Base-by-base conservation (phyloP, 2,113 vertebrate genomes). In the Nibea albiflora region DNA sequence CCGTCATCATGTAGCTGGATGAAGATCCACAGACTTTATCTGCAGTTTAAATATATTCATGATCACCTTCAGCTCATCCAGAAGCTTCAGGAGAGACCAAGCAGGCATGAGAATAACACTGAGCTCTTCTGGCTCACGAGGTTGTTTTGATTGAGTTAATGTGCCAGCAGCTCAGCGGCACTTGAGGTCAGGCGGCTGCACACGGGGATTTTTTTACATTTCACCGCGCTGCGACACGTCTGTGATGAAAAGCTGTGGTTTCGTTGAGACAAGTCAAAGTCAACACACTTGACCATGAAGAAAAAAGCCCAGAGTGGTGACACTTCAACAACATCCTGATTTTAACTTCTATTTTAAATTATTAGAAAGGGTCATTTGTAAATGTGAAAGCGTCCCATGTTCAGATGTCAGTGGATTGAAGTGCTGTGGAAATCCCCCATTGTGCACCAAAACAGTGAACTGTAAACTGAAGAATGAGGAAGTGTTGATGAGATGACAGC, bases 221-320 rank as follows among this genome's bases (percentile, higher is more conserved):
- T 11, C 44, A 35, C 5, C 20, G 26, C 4, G 1, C 5, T 24
- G 20, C 4, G 3, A 49, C 35, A 17, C 3, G 12, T 20, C 24
- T 35, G 44, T 24, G 69, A 42, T 19, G 42, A 28, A 70, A 85
- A 26, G 15, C 4, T 16, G 42, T 0, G 4, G 10, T 47, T 74
- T 53, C 49, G 11, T 11, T 24, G 9, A 10, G 10, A 31, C 2
- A 8, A 2, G 2, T 22, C 1, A 42, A 28, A 78, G 47, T 35
- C 1, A 5, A 31, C 14, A 12, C 2, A 0, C 15, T 47, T 20
- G 9, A 39, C 3, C 15, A 49, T 2, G 22, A 56, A 12, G 14
- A 31, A 72, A 52, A 82, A 83, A 83, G 1, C 16, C 76, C 65
- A 20, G 9, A 47, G 15, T 75, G 68, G 75, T 14, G 54, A 84